phyloP scores from a whole-genome alignment of 2,797 vertebrate species.

The Enteromius afrohamiltoni region DNA sequence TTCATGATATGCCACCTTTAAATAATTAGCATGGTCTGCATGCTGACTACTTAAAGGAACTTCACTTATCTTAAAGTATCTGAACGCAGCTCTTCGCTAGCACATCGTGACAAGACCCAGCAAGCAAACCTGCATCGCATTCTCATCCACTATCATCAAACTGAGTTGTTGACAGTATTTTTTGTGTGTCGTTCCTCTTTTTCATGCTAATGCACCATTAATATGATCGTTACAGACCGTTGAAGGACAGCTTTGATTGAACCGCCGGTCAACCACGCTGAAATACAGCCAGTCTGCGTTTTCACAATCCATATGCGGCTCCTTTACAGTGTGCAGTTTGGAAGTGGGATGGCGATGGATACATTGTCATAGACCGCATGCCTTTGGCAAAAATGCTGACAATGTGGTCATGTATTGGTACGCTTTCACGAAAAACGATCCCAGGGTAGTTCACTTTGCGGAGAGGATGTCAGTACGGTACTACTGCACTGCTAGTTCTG shows the following conservation, averaged over 20 bases:
- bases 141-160: constrained; percentile 8
- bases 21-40: background rate
- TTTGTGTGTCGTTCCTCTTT: background rate
- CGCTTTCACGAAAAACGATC: background rate
- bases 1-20: background rate
- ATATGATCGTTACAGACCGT: background rate
- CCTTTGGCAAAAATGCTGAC: constrained; percentile 16
- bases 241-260: background rate
- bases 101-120: background rate
- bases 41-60: background rate
- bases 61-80: background rate
- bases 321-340: constrained; percentile 4
- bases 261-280: background rate
- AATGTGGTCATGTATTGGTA: constrained; percentile 37
- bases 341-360: constrained; percentile 18
- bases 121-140: background rate
- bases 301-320: background rate
- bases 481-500: background rate
- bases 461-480: background rate
- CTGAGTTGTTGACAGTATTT: background rate
- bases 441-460: constrained; percentile 7
- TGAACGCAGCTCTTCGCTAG: background rate
- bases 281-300: background rate
- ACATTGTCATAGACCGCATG: background rate
- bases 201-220: background rate